Evolutionary conservation across 2,888 invertebrate species (phyloP).

Genomic region (Neelides folsomi): DNA sequence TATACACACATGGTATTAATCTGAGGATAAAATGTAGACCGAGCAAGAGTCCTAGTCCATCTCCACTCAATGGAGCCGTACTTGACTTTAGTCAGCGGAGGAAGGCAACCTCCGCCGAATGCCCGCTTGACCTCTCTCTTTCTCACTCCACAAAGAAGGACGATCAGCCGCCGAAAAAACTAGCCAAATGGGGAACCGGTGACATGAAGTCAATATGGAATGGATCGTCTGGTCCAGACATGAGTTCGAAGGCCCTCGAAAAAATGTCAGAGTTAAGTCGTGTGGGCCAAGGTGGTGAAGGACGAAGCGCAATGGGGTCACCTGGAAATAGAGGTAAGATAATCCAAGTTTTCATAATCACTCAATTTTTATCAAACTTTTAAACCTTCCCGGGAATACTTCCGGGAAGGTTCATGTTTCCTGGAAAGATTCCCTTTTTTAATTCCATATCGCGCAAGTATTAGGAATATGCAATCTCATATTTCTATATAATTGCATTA

Average conservation of each 20-base stretch:
- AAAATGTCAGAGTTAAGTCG: constrained; percentile 84
- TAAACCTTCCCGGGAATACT: no score
- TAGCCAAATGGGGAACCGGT: constrained; percentile 17
- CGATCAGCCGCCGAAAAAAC: constrained; percentile 21
- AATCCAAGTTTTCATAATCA: background rate
- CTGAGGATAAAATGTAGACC: no score
- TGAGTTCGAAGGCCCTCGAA: constrained; percentile 60
- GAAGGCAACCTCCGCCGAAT: constrained; percentile 41
- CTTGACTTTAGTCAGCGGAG: constrained; percentile 29
- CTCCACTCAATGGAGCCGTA: constrained; percentile 23
- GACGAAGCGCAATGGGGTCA: constrained; percentile 51
- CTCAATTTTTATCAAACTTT: background rate
- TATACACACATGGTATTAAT: background rate
- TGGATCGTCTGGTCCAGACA: constrained; percentile 22
- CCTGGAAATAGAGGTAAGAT: constrained; percentile 29
- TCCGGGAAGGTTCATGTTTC: no score
- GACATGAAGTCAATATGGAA: constrained; percentile 16
- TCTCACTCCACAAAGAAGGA: constrained; percentile 40
- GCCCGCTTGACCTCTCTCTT: constrained; percentile 68
- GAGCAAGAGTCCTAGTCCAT: constrained; percentile 17
- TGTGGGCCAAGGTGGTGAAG: constrained; percentile 52
- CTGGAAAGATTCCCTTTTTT: no score
- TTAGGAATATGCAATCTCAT: no score
- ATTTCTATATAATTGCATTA: no score
- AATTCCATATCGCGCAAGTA: no score